phyloP scores from a whole-genome alignment of 2,888 invertebrate genomes.

The Cataglyphis albicans region DNA sequence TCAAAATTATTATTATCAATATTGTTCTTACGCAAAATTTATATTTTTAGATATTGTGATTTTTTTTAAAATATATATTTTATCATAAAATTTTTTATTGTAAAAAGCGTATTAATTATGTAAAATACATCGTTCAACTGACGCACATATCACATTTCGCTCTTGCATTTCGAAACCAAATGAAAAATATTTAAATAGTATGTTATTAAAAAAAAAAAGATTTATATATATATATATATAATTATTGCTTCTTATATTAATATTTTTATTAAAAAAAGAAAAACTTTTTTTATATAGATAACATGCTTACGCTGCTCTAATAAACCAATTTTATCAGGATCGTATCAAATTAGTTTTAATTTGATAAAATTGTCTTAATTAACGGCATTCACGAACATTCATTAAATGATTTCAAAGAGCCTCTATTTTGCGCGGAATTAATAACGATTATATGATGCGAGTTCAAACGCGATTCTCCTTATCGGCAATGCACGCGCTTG shows the following conservation, averaged over 20 bases:
- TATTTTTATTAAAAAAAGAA: not conserved
- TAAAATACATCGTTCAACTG: not conserved
- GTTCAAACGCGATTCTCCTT: conserved; percentile 23
- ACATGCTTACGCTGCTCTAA: not conserved
- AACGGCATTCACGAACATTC: not conserved
- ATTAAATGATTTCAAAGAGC: not conserved
- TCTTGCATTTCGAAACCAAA: not conserved
- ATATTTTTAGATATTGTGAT: not conserved
- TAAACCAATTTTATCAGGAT: not conserved
- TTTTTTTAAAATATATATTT: not conserved
- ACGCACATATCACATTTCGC: not conserved
- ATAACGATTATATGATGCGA: conserved; percentile 9
- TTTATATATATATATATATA: not conserved
- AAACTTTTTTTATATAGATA: not conserved
- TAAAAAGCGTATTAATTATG: not conserved
- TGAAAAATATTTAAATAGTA: not conserved
- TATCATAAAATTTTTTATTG: not conserved
- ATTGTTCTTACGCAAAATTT: not conserved
- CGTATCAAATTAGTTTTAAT: not conserved
- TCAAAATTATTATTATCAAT: not conserved
- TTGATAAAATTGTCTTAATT: not conserved
- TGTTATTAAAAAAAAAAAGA: not conserved
- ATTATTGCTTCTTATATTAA: not conserved
- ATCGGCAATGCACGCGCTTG: conserved; percentile 44
- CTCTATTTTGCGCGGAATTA: conserved; percentile 1